phyloP scores from a whole-genome alignment of 1,140 invertebrate species.

The Kradibia gibbosae region DNA sequence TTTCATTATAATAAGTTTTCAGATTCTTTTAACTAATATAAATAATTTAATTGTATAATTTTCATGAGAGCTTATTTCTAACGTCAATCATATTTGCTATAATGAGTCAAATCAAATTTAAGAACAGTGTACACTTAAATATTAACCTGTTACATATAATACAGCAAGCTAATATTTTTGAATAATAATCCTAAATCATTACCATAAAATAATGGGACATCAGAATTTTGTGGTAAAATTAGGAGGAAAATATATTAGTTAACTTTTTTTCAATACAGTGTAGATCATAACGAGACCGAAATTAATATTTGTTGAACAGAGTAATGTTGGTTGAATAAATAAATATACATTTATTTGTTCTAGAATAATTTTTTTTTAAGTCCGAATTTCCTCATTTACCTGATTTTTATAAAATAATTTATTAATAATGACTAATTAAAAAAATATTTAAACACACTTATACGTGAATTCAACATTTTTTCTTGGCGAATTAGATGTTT shows the following conservation, averaged over 20 bases:
- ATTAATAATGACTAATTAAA: no score
- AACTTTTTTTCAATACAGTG: neutral
- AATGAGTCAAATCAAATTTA: conserved; percentile 1
- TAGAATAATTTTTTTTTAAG: no score
- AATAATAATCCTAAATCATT: neutral
- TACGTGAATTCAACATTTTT: no score
- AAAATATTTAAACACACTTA: no score
- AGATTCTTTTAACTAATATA: neutral
- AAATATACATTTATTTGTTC: no score
- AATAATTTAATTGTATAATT: neutral
- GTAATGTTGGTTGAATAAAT: no score
- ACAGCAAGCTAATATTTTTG: neutral
- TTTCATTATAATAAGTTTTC: neutral
- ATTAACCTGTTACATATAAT: neutral
- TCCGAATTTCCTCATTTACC: no score
- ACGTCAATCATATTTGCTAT: neutral
- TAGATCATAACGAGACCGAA: neutral
- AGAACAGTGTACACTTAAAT: neutral
- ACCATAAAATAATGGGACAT: neutral
- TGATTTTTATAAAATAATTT: no score
- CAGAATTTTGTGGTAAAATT: neutral
- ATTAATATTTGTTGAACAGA: no score
- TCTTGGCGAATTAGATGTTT: no score
- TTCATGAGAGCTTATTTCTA: neutral
- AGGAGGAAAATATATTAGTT: neutral